A percentile compares a stretch with the other conserved stretches of the same genome.
These are phyloP conservation scores for Schizopygopsis malacanthus DNA, from an alignment of 2,797 vertebrate genomes.

Conservation along the genomic window DNA sequence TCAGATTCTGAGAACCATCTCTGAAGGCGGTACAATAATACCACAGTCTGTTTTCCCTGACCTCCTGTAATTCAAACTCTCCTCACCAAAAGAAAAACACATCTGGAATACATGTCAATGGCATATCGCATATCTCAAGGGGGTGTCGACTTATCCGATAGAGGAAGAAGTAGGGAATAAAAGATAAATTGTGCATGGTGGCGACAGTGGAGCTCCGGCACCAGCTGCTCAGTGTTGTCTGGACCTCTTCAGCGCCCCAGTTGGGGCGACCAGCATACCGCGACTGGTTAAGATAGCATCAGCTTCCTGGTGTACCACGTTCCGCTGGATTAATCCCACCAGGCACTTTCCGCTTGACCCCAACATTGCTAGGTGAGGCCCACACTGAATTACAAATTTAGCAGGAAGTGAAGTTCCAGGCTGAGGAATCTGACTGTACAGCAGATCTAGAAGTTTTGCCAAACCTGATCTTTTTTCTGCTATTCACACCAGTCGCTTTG, in stretches of 20 bases:
- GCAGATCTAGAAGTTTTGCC: slow-evolving; percentile 25
- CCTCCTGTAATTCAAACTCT: slow-evolving; percentile 47
- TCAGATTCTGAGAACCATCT: slow-evolving; percentile 21
- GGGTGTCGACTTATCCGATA: slow-evolving; percentile 45
- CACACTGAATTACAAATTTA: slow-evolving; percentile 51
- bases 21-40: slow-evolving; percentile 40
- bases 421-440: slow-evolving; percentile 13
- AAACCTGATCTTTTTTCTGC: slow-evolving; percentile 30
- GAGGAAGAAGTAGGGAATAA: slow-evolving; percentile 54
- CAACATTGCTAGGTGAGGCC: slow-evolving; percentile 33
- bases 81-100: slow-evolving; percentile 53
- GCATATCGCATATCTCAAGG: slow-evolving; percentile 57
- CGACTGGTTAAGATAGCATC: slow-evolving; percentile 61
- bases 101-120: slow-evolving; percentile 62
- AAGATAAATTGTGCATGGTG: slow-evolving; percentile 56
- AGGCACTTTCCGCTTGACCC: slow-evolving; percentile 55
- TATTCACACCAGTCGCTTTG: slow-evolving; percentile 30
- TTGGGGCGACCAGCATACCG: slow-evolving; percentile 49
- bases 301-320: slow-evolving; percentile 51
- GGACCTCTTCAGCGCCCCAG: slow-evolving; percentile 51
- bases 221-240: slow-evolving; percentile 55
- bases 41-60: slow-evolving; percentile 48
- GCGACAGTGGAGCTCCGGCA: slow-evolving; percentile 43
- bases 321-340: slow-evolving; percentile 54
- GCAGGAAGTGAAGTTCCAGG: slow-evolving; percentile 18